These are phyloP conservation scores for Willisornis vidua DNA, from an alignment of 2,113 vertebrate genomes.

Conservation along the genomic window DNA sequence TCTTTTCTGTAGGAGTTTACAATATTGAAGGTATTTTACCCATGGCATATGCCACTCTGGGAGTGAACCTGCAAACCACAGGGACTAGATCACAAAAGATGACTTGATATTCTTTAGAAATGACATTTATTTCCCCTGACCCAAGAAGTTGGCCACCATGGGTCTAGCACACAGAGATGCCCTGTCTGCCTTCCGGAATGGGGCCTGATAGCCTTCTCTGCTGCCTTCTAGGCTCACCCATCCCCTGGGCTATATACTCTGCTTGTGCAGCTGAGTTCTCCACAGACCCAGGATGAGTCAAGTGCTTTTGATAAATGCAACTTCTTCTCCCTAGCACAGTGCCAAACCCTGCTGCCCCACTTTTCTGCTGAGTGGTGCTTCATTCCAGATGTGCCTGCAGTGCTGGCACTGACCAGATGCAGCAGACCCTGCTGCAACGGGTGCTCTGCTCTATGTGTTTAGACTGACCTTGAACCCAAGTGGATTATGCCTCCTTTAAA, in stretches of 20 bases:
- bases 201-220: neutral
- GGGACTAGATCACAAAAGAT: neutral
- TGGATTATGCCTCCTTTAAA: neutral
- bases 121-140: neutral
- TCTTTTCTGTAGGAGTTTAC: neutral
- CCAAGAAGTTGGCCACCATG: neutral
- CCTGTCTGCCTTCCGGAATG: neutral
- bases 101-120: neutral
- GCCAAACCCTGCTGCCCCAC: neutral
- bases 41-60: neutral
- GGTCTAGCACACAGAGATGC: neutral
- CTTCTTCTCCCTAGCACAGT: neutral
- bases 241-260: neutral
- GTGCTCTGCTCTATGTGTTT: accelerated
- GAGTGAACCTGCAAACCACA: neutral
- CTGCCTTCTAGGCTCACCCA: accelerated
- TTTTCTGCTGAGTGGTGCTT: neutral
- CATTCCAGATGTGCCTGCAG: neutral
- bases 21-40: neutral
- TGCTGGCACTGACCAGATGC: neutral
- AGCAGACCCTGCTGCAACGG: neutral
- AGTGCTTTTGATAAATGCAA: neutral
- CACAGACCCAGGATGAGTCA: neutral
- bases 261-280: neutral
- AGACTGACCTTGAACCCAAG: neutral